Conservation (phyloP, 1,140 invertebrate genomes). For the Pemphigus obesinymphae region DNA sequence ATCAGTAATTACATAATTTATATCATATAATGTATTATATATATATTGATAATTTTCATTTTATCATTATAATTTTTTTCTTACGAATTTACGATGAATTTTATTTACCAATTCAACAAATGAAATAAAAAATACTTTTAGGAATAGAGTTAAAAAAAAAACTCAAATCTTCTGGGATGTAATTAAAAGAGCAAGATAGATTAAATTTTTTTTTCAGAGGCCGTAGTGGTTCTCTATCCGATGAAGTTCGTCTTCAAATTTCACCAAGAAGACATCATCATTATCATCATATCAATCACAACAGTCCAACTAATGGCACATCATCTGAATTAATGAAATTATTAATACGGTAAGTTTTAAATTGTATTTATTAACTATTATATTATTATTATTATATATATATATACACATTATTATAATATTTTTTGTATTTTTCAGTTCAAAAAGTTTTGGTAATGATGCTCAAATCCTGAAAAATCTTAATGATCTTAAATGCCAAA, state of each 20-base stretch:
- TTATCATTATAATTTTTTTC: background rate
- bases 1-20: background rate
- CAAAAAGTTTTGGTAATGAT: constrained; percentile 70
- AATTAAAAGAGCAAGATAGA: background rate
- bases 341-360: constrained; percentile 32
- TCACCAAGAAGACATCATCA: constrained; percentile 36
- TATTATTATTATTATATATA: background rate
- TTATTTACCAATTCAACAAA: background rate
- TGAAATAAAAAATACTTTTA: background rate
- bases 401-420: too few relatives aligned
- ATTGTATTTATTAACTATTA: background rate
- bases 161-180: background rate
- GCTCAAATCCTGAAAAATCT: constrained; percentile 68
- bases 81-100: background rate
- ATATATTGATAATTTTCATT: background rate
- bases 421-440: constrained; percentile 52
- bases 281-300: background rate
- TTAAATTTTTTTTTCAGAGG: constrained; percentile 32
- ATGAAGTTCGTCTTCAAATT: constrained; percentile 27
- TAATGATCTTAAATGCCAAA: constrained; percentile 52
- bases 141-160: background rate
- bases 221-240: constrained; percentile 36
- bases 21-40: background rate
- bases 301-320: constrained; percentile 10
- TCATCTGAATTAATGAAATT: constrained; percentile 33